Conservation (phyloP, 2,113 vertebrate genomes). For the Mormoops blainvillei region DNA sequence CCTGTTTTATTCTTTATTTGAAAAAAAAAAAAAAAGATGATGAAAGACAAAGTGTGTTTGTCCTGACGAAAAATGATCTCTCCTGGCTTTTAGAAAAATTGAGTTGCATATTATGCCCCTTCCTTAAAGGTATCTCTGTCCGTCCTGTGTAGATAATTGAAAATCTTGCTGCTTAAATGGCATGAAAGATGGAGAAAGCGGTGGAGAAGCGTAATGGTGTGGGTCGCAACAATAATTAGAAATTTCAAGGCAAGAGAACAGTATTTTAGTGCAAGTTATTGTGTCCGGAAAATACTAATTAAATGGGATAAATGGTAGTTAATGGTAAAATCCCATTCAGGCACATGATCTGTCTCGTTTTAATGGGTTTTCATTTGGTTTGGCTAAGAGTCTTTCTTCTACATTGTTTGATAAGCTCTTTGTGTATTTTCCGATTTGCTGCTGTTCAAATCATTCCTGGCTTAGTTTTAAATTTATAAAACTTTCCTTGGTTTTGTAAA, state of each 20-base stretch:
- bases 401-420: slow-evolving; percentile 65
- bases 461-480: slow-evolving; percentile 56
- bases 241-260: slow-evolving; percentile 79
- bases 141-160: slow-evolving; percentile 83
- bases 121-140: slow-evolving; percentile 85
- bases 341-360: slow-evolving; percentile 73
- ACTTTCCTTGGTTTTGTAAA: not conserved
- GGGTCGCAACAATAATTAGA: slow-evolving; percentile 82
- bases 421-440: slow-evolving; percentile 40
- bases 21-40: slow-evolving; percentile 78
- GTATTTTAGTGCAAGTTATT: slow-evolving; percentile 80
- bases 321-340: slow-evolving; percentile 83
- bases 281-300: slow-evolving; percentile 85
- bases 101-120: slow-evolving; percentile 84
- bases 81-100: slow-evolving; percentile 82
- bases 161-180: slow-evolving; percentile 81
- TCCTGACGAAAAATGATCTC: slow-evolving; percentile 85
- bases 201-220: slow-evolving; percentile 60
- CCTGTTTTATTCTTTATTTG: slow-evolving; percentile 82
- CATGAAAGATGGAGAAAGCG: slow-evolving; percentile 72
- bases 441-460: slow-evolving; percentile 38
- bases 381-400: slow-evolving; percentile 73
- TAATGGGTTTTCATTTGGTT: slow-evolving; percentile 83
- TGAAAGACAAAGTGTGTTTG: slow-evolving; percentile 84
- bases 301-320: slow-evolving; percentile 85